These are phyloP conservation scores for Sinosuthora webbiana DNA, from an alignment of 2,113 vertebrate genomes.

Conservation along the genomic window DNA sequence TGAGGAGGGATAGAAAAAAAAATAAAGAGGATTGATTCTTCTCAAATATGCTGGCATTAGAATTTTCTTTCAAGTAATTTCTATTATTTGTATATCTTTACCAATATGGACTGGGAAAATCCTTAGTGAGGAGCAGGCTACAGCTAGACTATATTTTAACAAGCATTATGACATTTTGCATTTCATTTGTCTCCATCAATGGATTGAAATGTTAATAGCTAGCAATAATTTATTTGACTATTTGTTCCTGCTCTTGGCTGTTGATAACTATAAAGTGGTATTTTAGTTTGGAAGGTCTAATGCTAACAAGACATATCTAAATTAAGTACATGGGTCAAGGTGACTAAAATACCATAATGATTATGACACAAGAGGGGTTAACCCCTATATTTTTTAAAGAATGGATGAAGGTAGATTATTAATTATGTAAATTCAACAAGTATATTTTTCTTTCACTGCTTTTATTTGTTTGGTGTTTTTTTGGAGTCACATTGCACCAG, in stretches of 20 bases:
- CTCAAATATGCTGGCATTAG: neutral
- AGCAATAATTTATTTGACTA: neutral
- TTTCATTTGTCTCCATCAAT: neutral
- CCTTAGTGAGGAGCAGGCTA: neutral
- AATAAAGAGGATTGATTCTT: neutral
- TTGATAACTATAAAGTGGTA: neutral
- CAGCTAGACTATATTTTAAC: neutral
- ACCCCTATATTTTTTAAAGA: neutral
- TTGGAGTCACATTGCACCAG: neutral
- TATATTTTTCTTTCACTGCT: neutral
- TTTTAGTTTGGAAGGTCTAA: neutral
- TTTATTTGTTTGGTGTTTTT: neutral
- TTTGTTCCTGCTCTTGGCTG: neutral
- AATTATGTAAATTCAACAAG: neutral
- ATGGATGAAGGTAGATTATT: neutral
- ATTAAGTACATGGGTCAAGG: neutral
- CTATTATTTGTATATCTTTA: neutral
- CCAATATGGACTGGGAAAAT: neutral
- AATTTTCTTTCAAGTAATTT: neutral
- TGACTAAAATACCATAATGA: neutral
- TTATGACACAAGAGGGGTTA: neutral
- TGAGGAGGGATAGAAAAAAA: neutral
- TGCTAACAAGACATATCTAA: neutral
- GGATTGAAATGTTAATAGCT: neutral
- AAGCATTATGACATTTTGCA: neutral